These are phyloP conservation scores for Paramormyrops kingsleyae DNA, from an alignment of 2,113 vertebrate genomes.

Conservation along the genomic window DNA sequence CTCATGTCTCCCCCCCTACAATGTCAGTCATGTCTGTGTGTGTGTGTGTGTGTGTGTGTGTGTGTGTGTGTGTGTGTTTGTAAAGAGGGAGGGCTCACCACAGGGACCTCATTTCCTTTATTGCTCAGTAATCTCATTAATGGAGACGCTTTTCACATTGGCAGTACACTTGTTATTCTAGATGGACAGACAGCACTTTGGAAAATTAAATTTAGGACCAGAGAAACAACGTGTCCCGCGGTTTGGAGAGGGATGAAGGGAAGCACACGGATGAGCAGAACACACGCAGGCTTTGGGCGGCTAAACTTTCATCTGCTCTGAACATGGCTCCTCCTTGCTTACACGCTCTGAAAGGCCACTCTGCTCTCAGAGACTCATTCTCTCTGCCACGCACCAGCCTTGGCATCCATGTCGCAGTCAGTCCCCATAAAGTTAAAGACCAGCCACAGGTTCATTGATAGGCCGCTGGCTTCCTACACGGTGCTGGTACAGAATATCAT, in stretches of 20 bases:
- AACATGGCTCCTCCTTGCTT: background rate
- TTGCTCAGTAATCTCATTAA: background rate
- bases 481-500: background rate
- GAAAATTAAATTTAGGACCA: background rate
- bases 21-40: background rate
- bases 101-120: conserved; percentile 3
- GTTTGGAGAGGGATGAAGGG: background rate
- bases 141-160: background rate
- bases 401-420: background rate
- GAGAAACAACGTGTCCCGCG: background rate
- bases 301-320: background rate
- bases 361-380: background rate
- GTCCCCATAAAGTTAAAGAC: background rate
- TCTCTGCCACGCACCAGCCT: background rate
- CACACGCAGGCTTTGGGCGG: background rate
- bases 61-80: background rate
- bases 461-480: background rate
- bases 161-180: background rate
- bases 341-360: background rate
- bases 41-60: background rate
- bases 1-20: background rate
- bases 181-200: background rate
- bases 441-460: background rate
- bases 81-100: background rate
- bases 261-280: background rate